Evolutionary conservation across 1,140 invertebrate genomes (phyloP), one percentile per base, ranked within the genome.

Genomic region (Cydia strobilella): DNA sequence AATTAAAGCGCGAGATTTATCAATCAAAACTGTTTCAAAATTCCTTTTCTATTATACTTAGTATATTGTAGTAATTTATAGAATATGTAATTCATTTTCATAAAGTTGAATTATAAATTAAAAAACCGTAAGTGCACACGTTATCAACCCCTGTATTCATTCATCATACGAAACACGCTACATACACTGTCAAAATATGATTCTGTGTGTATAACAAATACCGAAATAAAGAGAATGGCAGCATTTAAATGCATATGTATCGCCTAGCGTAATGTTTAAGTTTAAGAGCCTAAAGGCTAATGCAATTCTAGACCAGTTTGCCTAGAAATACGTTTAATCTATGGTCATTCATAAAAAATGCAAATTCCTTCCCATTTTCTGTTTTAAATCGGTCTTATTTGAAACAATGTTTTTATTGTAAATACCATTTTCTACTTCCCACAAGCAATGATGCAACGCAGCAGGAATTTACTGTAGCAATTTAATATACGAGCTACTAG

Each of bases 181-280:
- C 7, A 12, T 20, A 23, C 20, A 23, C 20, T 59, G 4, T 3
- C 6, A 59, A 23, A 23, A 23, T 1, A 12, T 12, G 6, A 39
- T 10, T 18, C 31, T 31, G 65, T 69, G 15, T 39, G n/a, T 69
- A 72, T 73, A 75, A 76, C 54, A 79, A 75, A 76, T 59, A 35
- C 31, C 27, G 18, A 74, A 74, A 75, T 62, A 66, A 75, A 75
- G 77, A 75, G 76, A 82, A 81, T 80, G 78, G 77, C 79, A 77
- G 71, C 80, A 82, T 84, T 84, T 84, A 84, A 84, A 84, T 84
- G 82, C 82, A 84, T 82, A 75, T 80, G 73, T 77, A 77, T 78
- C 74, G 77, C 69, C 72, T 74, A 31, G n/a, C 72, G 63, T 54
- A 69, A 69, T 69, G 27, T 69, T 65, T 69, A n/a, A 35, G 15